These are phyloP conservation scores for Polypedilum pembai DNA, from an alignment of 1,140 invertebrate species.

Conservation along the genomic window DNA sequence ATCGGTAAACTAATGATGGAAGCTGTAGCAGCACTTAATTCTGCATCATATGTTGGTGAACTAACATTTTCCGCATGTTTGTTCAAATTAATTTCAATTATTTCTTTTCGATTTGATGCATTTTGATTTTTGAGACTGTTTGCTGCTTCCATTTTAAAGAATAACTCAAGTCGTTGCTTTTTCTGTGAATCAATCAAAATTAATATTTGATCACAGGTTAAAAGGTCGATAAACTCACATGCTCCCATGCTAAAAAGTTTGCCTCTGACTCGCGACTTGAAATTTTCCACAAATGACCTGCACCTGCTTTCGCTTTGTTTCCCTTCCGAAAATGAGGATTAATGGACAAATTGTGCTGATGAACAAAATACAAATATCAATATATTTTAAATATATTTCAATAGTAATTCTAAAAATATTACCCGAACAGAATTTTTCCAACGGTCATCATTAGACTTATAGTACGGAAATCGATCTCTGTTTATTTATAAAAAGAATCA, in stretches of 20 bases:
- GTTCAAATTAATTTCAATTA: neutral
- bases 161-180: conserved; percentile 42
- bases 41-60: conserved; percentile 1
- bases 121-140: conserved; percentile 32
- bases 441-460: conserved; percentile 76
- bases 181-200: conserved; percentile 35
- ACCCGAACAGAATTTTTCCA: conserved; percentile 81
- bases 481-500: conserved; percentile 37
- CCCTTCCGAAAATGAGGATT: conserved; percentile 85
- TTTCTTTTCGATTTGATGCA: neutral
- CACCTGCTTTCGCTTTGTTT: conserved; percentile 70
- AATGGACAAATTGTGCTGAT: conserved; percentile 70
- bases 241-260: conserved; percentile 43
- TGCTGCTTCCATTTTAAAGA: conserved; percentile 44
- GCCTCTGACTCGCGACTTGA: conserved; percentile 51
- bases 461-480: conserved; percentile 77
- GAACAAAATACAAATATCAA: no score
- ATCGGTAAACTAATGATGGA: neutral
- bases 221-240: conserved; percentile 37
- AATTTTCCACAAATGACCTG: conserved; percentile 79
- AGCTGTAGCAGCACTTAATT: conserved; percentile 16
- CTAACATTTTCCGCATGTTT: neutral
- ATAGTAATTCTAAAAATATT: no score
- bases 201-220: neutral
- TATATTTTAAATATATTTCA: no score